phyloP scores from a whole-genome alignment of 2,888 invertebrate species.

The Shargacucullia verbasci region DNA sequence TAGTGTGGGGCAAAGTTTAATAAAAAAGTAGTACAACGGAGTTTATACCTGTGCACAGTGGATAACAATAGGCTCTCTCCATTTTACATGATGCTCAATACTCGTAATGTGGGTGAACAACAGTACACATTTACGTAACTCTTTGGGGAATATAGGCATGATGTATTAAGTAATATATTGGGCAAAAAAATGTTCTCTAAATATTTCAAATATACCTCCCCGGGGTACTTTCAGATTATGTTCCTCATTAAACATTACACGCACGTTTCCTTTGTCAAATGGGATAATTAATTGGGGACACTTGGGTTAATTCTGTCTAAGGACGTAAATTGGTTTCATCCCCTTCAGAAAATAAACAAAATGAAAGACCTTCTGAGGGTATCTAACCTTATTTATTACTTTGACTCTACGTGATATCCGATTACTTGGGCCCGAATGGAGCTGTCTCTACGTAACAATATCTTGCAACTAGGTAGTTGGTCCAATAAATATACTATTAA shows the following conservation, averaged over 20 bases:
- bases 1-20: no score
- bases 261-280: constrained; percentile 25
- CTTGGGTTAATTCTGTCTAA: constrained; percentile 15
- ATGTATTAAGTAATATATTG: not conserved
- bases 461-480: not conserved
- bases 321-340: constrained; percentile 26
- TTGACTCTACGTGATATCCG: constrained; percentile 18
- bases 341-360: constrained; percentile 16
- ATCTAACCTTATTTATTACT: constrained; percentile 20
- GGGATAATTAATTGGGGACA: constrained; percentile 28
- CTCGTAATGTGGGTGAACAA: no score
- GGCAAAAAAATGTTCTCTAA: constrained; percentile 4
- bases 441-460: constrained; percentile 14
- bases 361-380: constrained; percentile 28
- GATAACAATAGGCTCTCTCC: no score
- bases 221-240: constrained; percentile 27
- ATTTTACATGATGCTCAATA: no score
- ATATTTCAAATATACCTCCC: constrained; percentile 20
- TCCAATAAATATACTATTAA: not conserved
- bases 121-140: no score
- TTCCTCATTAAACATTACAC: constrained; percentile 32
- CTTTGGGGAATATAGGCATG: no score
- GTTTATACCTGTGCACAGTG: no score
- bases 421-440: constrained; percentile 25
- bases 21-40: no score